Evolutionary conservation across 2,113 vertebrate species (phyloP).

Genomic region (Tragelaphus scriptus): DNA sequence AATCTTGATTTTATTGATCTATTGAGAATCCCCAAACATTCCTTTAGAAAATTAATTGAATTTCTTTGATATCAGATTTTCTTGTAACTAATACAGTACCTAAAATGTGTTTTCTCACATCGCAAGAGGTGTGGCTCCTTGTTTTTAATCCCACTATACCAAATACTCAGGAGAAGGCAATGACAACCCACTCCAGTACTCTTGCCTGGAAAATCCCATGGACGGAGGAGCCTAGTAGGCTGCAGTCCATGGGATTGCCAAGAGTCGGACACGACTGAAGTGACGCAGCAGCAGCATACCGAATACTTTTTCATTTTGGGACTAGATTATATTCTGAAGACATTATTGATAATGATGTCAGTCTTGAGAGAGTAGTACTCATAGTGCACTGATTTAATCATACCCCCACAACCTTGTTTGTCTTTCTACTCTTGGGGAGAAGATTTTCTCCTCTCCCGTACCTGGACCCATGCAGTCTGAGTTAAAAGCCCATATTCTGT

Average conservation of each 20-base stretch:
- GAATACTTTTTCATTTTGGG: not conserved
- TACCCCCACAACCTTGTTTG: not conserved
- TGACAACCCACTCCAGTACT: not conserved
- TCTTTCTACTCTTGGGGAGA: not conserved
- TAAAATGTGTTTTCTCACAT: not conserved
- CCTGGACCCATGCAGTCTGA: not conserved
- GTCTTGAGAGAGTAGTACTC: not conserved
- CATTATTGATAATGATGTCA: not conserved
- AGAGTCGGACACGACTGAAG: not conserved
- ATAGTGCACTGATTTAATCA: not conserved
- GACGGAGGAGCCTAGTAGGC: not conserved
- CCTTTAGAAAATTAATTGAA: not conserved
- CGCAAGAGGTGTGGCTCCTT: not conserved
- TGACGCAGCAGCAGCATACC: not conserved
- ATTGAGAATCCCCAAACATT: not conserved
- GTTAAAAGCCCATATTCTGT: not conserved
- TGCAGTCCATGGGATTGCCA: not conserved
- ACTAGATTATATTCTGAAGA: not conserved
- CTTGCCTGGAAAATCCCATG: not conserved
- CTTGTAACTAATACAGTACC: not conserved
- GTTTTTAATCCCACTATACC: not conserved
- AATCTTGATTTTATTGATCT: not conserved
- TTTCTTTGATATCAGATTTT: not conserved
- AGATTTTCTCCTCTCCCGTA: not conserved
- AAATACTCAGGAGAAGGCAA: not conserved